Evolutionary conservation across 2,888 invertebrate genomes (phyloP).

Genomic region (Tachina fera): DNA sequence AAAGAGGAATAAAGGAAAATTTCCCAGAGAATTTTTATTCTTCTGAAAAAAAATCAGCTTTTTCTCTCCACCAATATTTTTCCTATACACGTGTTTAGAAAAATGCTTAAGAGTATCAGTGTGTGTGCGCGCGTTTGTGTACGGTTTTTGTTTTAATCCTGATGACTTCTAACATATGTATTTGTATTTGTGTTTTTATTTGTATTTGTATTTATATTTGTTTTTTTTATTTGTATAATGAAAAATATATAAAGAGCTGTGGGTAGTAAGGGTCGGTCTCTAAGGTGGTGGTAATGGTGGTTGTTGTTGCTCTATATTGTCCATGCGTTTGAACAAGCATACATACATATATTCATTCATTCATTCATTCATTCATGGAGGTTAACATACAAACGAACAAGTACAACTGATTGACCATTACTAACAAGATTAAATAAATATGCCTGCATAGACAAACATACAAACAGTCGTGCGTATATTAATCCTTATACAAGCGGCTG

Average conservation of each 20-base stretch:
- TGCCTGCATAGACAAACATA: slow-evolving; percentile 21
- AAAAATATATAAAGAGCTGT: slow-evolving; percentile 40
- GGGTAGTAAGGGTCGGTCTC: not conserved
- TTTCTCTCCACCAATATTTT: slow-evolving; percentile 27
- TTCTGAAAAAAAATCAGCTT: not conserved
- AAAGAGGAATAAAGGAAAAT: too few species aligned
- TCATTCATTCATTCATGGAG: slow-evolving; percentile 7
- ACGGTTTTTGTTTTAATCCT: slow-evolving; percentile 16
- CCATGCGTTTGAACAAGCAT: slow-evolving; percentile 14
- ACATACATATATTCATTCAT: not conserved
- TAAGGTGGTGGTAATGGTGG: not conserved
- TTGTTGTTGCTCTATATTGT: slow-evolving; percentile 24
- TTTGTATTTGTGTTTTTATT: not conserved
- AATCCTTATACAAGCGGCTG: slow-evolving; percentile 50
- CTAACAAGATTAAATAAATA: slow-evolving; percentile 71
- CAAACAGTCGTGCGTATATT: slow-evolving; percentile 14
- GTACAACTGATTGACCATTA: slow-evolving; percentile 69
- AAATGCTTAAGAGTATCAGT: too few species aligned
- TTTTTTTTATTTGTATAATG: slow-evolving; percentile 55
- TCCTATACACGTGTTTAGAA: not conserved
- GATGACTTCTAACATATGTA: slow-evolving; percentile 68
- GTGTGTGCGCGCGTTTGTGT: not conserved
- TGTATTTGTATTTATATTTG: slow-evolving; percentile 42
- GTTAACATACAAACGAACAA: slow-evolving; percentile 49
- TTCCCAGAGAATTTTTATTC: not conserved